Percentiles rank a stretch among this genome's conserved stretches.
Evolutionary conservation across 2,797 vertebrate species (phyloP).

Genomic region (Lophotriccus pileatus): DNA sequence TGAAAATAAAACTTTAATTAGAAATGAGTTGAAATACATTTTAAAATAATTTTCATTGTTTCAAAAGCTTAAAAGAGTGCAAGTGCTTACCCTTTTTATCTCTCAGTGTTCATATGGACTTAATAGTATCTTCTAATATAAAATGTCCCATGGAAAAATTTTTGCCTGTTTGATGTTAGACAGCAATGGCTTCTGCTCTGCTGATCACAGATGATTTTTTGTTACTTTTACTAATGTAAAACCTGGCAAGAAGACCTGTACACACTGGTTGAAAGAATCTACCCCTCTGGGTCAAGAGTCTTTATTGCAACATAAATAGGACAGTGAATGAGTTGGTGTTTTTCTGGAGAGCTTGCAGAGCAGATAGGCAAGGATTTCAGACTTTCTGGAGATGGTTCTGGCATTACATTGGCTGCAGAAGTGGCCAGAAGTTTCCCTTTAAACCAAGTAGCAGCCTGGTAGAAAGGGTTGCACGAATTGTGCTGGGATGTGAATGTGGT

Average conservation of each 20-base stretch:
- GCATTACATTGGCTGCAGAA: neutral
- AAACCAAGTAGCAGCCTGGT: neutral
- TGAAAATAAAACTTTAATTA: neutral
- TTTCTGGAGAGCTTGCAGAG: neutral
- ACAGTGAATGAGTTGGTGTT: neutral
- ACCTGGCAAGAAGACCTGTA: neutral
- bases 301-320: neutral
- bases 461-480: accelerated
- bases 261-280: neutral
- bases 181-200: neutral
- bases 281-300: neutral
- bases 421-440: neutral
- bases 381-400: neutral
- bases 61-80: neutral
- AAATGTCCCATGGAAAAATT: neutral
- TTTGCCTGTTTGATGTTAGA: neutral
- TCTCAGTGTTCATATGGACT: neutral
- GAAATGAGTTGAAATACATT: neutral
- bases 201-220: neutral
- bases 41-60: accelerated
- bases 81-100: neutral
- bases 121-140: neutral
- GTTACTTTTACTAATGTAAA: neutral
- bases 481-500: neutral
- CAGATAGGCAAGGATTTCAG: neutral